Evolutionary conservation across 1,140 invertebrate genomes (phyloP), one percentile per base, ranked within the genome.

Genomic region (Drosophila cardini): DNA sequence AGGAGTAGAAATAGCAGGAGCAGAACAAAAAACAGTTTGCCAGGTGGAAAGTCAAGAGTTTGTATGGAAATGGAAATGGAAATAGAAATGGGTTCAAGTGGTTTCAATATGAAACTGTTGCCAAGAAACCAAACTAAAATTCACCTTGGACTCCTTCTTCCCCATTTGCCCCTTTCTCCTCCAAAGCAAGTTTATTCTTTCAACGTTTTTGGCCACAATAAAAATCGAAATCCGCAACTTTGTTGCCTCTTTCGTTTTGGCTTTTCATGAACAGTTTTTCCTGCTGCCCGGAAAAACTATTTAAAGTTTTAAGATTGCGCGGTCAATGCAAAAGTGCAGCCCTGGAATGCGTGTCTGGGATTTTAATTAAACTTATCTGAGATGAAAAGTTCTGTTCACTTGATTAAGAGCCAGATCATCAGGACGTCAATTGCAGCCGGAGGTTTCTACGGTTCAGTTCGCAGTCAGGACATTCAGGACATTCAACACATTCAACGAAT

Each of bases 351-450:
- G 21, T 52, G 65, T 64, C 61, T 52, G 56, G 57, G 45, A 58
- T 77, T 87, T 86, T 87, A 86, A 86, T 86, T 86, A 87, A 87
- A 86, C 76, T 82, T 86, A 86, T 87, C 79, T 73, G 65, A 48
- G 65, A 56, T 50, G 32, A 63, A 57, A 52, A 16, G 32, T 16
- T 13, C 34, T 43, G 52, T 45, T 53, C 70, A 78, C 46, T 86
- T 81, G 71, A 86, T 85, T 86, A 81, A 86, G 75, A 65, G 50
- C 46, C 70, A 72, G 67, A 76, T 86, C 72, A 79, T 52, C 67
- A 60, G 15, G 32, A 57, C 60, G 48, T 70, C 55, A 76, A 18
- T 43, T 50, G 30, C 1, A 34, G 30, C 10, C 16, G 26, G 42
- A 50, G 42, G 11, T 10, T 9, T 18, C 21, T 16, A 18, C 64